Evolutionary conservation across 2,113 vertebrate species (phyloP).

Genomic region (Triplophysa tibetana): DNA sequence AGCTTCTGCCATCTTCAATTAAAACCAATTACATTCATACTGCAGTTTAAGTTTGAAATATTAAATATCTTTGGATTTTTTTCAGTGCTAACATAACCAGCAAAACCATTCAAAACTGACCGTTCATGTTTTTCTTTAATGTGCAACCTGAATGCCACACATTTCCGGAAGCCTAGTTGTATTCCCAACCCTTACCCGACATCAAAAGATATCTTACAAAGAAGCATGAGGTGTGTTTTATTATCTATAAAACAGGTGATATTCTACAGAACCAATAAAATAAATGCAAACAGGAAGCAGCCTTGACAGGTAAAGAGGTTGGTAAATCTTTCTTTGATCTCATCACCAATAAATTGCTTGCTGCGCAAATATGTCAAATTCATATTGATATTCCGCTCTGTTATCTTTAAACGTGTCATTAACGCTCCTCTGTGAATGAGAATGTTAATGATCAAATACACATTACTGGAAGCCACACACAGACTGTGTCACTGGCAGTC

Average conservation of each 20-base stretch:
- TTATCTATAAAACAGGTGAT: slow-evolving; percentile 11
- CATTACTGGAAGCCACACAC: too few relatives aligned
- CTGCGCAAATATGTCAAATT: neutral
- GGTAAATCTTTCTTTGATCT: slow-evolving; percentile 5
- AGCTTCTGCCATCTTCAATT: too few relatives aligned
- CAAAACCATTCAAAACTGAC: neutral
- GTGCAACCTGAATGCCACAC: neutral
- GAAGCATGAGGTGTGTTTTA: slow-evolving; percentile 19
- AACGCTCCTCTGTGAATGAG: neutral
- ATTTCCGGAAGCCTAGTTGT: neutral
- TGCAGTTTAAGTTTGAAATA: neutral
- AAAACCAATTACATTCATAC: neutral
- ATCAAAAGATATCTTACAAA: neutral
- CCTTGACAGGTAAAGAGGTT: neutral
- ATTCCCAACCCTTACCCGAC: neutral
- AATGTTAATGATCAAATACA: too few relatives aligned
- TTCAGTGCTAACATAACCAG: neutral
- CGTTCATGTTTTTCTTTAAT: neutral
- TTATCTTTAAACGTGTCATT: neutral
- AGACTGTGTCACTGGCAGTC: too few relatives aligned
- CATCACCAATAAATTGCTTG: slow-evolving; percentile 6
- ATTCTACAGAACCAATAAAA: slow-evolving; percentile 34
- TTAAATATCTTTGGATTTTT: too few relatives aligned
- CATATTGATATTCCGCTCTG: neutral
- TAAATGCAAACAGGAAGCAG: slow-evolving; percentile 40